Evolutionary conservation across 2,113 vertebrate genomes (phyloP).

Genomic region (Danio rerio): DNA sequence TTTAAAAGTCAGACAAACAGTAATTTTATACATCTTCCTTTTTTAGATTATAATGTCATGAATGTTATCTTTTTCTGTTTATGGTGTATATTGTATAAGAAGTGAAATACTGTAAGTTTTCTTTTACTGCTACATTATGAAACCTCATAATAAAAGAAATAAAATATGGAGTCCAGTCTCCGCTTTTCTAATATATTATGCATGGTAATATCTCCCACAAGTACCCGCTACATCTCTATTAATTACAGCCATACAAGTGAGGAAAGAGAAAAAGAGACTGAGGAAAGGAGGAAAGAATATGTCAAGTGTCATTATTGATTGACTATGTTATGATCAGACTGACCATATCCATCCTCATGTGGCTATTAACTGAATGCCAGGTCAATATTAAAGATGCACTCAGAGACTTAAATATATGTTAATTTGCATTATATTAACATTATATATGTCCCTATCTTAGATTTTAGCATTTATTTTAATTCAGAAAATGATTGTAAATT

Average conservation of each 20-base stretch:
- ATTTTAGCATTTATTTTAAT: too few relatives aligned
- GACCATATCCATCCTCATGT: slow-evolving; percentile 9
- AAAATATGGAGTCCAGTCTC: slow-evolving; percentile 50
- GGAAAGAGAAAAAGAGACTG: slow-evolving; percentile 7
- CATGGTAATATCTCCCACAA: slow-evolving; percentile 57
- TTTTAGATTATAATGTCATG: slow-evolving; percentile 1
- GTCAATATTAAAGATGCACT: background rate
- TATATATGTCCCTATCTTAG: too few relatives aligned
- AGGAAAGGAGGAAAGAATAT: slow-evolving; percentile 1
- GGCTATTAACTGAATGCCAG: background rate
- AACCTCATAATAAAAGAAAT: slow-evolving; percentile 51
- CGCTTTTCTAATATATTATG: slow-evolving; percentile 51
- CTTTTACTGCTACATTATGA: slow-evolving; percentile 41
- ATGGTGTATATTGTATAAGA: background rate
- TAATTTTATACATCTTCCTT: background rate
- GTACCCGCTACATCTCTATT: slow-evolving; percentile 56
- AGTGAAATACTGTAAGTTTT: slow-evolving; percentile 39
- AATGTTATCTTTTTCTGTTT: background rate
- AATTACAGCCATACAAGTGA: slow-evolving; percentile 51
- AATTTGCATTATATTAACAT: too few relatives aligned
- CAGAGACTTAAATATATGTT: background rate
- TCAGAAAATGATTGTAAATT: too few relatives aligned
- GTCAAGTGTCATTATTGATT: slow-evolving; percentile 30
- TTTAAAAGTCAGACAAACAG: too few relatives aligned
- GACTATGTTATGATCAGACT: slow-evolving; percentile 24